Evolutionary conservation across 1,140 invertebrate genomes (phyloP), one percentile per base, ranked within the genome.

Genomic region (Hesperophylax magnus): DNA sequence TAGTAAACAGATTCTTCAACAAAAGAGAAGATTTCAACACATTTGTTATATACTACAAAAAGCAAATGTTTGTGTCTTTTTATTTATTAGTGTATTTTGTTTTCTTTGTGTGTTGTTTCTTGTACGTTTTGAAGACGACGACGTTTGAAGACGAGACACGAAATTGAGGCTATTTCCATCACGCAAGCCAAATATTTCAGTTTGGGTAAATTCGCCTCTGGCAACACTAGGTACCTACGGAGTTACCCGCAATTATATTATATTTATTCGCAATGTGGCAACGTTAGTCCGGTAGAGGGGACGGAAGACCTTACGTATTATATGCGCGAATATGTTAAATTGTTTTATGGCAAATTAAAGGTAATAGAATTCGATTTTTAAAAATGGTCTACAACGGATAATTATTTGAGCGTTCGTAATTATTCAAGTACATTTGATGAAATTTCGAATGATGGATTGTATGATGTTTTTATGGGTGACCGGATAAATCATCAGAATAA

Each of bases 151-250:
- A 47, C 34, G 67, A 78, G 71, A 82, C 76, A 60, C 77, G 69
- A 82, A 78, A 82, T 78, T 82, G 69, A 78, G 81, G 74, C 31
- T 79, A 78, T 79, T 74, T 78, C 27, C 56, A 77, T 82, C 81
- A 82, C 81, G 81, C 81, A 77, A 82, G 54, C 18, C 81, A 82
- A 79, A 82, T 79, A 78, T 76, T 79, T 76, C 67, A n/a, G 67
- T 69, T 20, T 54, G 9, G 54, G 27, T 47, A 53, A 52, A 52
- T 61, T 58, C 54, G 54, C 78, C 53, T 11, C 63, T 20, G 47
- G 54, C 77, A 20, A 24, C n/a, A 24, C 6, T 22, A 78, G 34
- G 15, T 67, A 78, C 4, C 6, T 47, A 47, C 9, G 39, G 11
- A 47, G 9, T 0, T 47, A 47, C 34, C 67, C 54, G 65, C 22